These are phyloP conservation scores for Poeciliopsis turneri DNA, from an alignment of 2,797 vertebrate species.

Conservation along the genomic window DNA sequence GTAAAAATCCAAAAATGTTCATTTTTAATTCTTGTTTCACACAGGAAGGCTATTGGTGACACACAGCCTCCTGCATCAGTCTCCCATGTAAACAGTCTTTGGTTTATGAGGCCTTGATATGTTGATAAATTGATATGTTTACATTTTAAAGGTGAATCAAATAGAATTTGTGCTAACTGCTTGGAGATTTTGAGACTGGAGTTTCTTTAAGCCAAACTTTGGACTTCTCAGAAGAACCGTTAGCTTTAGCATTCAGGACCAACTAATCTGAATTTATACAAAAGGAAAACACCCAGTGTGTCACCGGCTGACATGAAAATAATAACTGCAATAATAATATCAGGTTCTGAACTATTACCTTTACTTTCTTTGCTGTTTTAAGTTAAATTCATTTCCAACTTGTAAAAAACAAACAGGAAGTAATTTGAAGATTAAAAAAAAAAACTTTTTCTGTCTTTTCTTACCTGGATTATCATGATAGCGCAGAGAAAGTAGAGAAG, in stretches of 20 bases:
- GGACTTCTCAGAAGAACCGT: background rate
- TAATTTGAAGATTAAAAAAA: background rate
- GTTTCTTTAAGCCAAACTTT: background rate
- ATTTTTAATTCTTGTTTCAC: background rate
- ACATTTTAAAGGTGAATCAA: background rate
- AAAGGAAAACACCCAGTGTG: background rate
- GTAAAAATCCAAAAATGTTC: background rate
- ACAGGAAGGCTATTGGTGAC: background rate
- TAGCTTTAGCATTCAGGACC: background rate
- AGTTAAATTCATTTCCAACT: background rate
- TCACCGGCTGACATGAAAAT: background rate
- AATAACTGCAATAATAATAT: background rate
- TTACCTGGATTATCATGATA: background rate
- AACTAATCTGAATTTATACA: background rate
- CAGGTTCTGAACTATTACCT: background rate
- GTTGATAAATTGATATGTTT: no score
- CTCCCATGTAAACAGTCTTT: background rate
- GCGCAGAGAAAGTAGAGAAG: conserved; percentile 68
- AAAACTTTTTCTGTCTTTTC: background rate
- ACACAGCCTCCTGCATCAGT: background rate
- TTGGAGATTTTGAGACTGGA: background rate
- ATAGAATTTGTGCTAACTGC: background rate
- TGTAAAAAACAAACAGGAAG: background rate
- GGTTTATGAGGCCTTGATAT: background rate
- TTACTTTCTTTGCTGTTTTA: background rate